Conservation (phyloP, 2,888 invertebrate genomes). For the Plusia festucae region DNA sequence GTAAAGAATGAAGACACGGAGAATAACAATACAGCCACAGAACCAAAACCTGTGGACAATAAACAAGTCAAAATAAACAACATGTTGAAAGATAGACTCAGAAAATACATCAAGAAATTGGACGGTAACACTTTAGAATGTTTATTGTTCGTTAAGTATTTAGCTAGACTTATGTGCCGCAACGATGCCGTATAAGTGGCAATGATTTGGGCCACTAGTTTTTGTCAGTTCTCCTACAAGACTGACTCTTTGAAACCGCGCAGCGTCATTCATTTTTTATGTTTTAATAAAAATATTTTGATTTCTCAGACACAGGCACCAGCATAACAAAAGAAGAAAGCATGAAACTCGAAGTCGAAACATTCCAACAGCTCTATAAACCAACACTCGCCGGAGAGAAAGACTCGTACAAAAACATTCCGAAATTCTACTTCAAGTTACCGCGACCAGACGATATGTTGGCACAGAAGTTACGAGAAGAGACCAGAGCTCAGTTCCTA, state of each 20-base stretch:
- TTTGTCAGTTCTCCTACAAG: no score
- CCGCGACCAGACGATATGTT: constrained; percentile 94
- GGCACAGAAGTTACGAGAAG: constrained; percentile 95
- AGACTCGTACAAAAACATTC: constrained; percentile 90
- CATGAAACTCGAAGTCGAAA: constrained; percentile 85
- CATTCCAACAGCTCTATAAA: constrained; percentile 88
- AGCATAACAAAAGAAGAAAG: constrained; percentile 83
- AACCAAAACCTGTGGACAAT: constrained; percentile 65
- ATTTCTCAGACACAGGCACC: constrained; percentile 74
- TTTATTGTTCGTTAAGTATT: no score
- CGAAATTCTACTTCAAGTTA: constrained; percentile 93
- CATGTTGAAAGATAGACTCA: constrained; percentile 84
- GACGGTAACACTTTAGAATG: constrained; percentile 75
- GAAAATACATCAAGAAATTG: constrained; percentile 85
- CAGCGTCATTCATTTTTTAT: no score
- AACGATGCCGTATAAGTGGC: no score
- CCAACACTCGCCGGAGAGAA: constrained; percentile 83
- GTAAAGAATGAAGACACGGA: constrained; percentile 63
- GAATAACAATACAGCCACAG: constrained; percentile 65
- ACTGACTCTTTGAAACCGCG: no score
- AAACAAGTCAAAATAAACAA: constrained; percentile 73
- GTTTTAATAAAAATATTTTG: no score
- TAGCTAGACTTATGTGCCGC: no score
- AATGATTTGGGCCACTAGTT: no score
- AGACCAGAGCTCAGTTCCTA: constrained; percentile 95